phyloP scores from a whole-genome alignment of 2,797 vertebrate species.

The Urosaurus nigricauda region DNA sequence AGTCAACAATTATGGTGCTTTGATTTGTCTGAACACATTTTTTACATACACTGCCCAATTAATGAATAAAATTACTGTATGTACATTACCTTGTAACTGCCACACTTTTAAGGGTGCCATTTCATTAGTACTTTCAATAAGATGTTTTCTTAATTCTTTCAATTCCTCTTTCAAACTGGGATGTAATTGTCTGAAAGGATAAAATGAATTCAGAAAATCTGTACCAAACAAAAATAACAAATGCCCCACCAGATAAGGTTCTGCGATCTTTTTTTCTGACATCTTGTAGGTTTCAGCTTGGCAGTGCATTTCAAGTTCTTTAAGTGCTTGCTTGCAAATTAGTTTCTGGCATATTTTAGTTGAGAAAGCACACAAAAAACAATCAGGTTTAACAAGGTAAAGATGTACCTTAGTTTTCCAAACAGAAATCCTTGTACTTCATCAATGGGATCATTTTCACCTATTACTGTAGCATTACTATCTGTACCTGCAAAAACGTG shows the following conservation, averaged over 20 bases:
- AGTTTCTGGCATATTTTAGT: not conserved
- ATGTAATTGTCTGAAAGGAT: constrained; percentile 81
- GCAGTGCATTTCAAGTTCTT: not conserved
- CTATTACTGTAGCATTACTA: constrained; percentile 92
- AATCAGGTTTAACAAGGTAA: constrained; percentile 12
- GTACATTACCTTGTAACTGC: constrained; percentile 95
- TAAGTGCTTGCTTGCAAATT: not conserved
- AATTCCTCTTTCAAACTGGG: constrained; percentile 91
- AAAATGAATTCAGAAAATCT: constrained; percentile 29
- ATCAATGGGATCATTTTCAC: constrained; percentile 93
- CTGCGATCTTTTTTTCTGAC: not conserved
- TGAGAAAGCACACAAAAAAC: not conserved
- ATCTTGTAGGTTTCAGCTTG: not conserved
- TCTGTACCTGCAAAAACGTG: constrained; percentile 84
- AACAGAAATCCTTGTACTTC: constrained; percentile 99
- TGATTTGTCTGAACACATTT: fast-evolving
- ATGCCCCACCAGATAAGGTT: not conserved
- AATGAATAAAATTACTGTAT: not conserved
- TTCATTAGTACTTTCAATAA: constrained; percentile 98
- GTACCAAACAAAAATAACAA: not conserved
- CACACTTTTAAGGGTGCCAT: constrained; percentile 99
- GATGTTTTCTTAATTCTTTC: constrained; percentile 94
- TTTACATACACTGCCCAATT: not conserved
- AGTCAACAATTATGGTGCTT: not conserved
- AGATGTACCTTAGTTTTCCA: constrained; percentile 92